Conservation (phyloP, 1,140 invertebrate species). For the Drosophila gunungcola region DNA sequence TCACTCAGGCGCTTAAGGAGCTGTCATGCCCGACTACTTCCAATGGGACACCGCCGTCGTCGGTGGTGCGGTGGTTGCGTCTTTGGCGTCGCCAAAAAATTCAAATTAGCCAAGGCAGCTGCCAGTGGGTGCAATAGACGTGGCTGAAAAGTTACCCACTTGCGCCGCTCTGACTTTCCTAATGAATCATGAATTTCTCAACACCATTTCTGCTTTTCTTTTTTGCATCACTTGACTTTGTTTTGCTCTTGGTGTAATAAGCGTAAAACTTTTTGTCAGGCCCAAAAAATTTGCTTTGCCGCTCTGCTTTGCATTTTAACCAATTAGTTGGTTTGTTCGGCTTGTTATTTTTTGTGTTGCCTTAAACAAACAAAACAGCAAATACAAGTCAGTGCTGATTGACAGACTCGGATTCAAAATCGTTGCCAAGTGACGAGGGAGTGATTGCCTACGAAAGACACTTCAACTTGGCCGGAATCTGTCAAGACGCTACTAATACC, state of each 20-base stretch:
- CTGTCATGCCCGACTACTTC: conserved; percentile 71
- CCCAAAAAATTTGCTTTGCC: conserved; percentile 29
- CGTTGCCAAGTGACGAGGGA: conserved; percentile 65
- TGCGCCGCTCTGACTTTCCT: conserved; percentile 51
- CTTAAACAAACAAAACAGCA: conserved; percentile 13
- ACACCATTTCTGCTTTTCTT: conserved; percentile 44
- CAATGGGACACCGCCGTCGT: conserved; percentile 53
- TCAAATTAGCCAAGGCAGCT: conserved; percentile 75
- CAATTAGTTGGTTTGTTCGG: conserved; percentile 75
- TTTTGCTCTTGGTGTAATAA: conserved; percentile 70
- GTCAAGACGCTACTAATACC: conserved; percentile 59
- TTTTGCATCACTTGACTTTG: conserved; percentile 25
- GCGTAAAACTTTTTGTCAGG: conserved; percentile 77
- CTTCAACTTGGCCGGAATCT: conserved; percentile 27
- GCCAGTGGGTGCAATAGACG: conserved; percentile 57
- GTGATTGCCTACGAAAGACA: conserved; percentile 22
- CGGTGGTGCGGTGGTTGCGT: conserved; percentile 17
- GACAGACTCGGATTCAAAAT: conserved; percentile 68
- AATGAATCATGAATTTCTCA: conserved; percentile 78
- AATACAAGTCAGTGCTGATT: conserved; percentile 54
- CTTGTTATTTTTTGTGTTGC: conserved; percentile 41
- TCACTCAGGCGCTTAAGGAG: conserved; percentile 81
- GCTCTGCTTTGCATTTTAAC: conserved; percentile 70
- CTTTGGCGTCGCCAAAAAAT: conserved; percentile 69
- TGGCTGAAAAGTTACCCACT: conserved; percentile 64